Base-by-base conservation (phyloP, 2,888 invertebrate genomes). In the Calameuta idolon region DNA sequence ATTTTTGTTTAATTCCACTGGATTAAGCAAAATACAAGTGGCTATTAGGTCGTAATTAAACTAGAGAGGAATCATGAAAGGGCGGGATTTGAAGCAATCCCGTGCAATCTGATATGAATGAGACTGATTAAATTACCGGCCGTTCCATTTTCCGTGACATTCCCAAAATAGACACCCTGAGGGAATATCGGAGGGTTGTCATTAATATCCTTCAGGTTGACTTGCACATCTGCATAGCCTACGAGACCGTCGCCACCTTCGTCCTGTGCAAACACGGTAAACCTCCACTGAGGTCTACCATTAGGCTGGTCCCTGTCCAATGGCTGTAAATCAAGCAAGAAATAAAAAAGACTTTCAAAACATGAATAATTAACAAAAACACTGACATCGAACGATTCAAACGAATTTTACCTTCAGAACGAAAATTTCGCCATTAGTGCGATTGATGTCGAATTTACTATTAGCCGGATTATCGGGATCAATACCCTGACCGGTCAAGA, bases 181-280 rank as follows among this genome's bases (percentile, higher is more conserved):
- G 98, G 98, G 93, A 99, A 99, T 87, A 97, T 96, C n/a, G 99
- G 99, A 11, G 97, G 96, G 92, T 99, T 99, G 93, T 99, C 99
- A 93, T 99, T 99, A 91, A 98, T 98, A 92, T 98, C 98, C 92
- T 98, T 98, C 76, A 98, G 95, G 92, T 98, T 98, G 83, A 99
- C 98, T 94, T 98, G 98, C 69, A 99, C 98, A 92, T 98, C 98
- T 81, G 98, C 98, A 92, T 98, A 99, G 80, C 98, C 98, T 73
- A 98, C 98, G 40, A 98, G 94, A 77, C 98, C 98, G 92, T 98
- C 98, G 77, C 98, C 98, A 34, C 98, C 97, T 92, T 98, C 98
- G 90, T 98, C 98, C 93, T 98, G 98, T 74, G 98, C 98, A 92
- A 98, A 98, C 12, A 98, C 98, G 3, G 98, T 98, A 92, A 98